A percentile compares a stretch with the other conserved stretches of the same genome.
Conservation (phyloP, 2,888 invertebrate species). For the Lasioglossum calceatum region DNA sequence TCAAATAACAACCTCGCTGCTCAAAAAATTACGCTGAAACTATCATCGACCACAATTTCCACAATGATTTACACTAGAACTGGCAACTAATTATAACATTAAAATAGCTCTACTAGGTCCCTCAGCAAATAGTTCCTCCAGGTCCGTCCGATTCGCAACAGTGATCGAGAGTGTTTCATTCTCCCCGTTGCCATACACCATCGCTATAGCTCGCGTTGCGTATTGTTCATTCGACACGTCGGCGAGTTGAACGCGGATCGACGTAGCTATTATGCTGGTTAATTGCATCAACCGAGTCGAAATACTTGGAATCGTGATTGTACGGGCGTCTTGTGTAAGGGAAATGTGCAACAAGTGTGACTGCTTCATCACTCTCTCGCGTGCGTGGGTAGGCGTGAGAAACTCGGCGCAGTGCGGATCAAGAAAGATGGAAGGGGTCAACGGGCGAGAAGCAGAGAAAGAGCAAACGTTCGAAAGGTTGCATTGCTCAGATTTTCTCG, state of each 20-base stretch:
- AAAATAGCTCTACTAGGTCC: too few relatives aligned
- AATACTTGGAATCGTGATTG: constrained; percentile 61
- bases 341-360: constrained; percentile 77
- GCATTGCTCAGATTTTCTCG: constrained; percentile 79
- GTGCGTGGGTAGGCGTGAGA: constrained; percentile 77
- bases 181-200: neutral
- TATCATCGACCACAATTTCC: too few relatives aligned
- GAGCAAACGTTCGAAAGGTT: constrained; percentile 77
- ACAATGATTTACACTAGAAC: too few relatives aligned
- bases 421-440: constrained; percentile 23
- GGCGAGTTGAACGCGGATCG: constrained; percentile 18
- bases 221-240: neutral
- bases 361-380: constrained; percentile 73
- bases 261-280: constrained; percentile 51
- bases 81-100: too few relatives aligned
- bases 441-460: constrained; percentile 59
- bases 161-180: neutral
- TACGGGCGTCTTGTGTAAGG: constrained; percentile 39
- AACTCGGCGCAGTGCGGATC: constrained; percentile 63
- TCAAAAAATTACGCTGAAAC: too few relatives aligned
- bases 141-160: neutral
- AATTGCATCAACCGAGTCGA: constrained; percentile 57
- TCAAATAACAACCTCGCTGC: too few relatives aligned
- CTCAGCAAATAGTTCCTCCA: too few relatives aligned
- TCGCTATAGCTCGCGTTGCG: neutral